Percentiles rank a stretch among this genome's conserved stretches.
Evolutionary conservation across 1,140 invertebrate genomes (phyloP).

Genomic region (Chlorops oryzae): DNA sequence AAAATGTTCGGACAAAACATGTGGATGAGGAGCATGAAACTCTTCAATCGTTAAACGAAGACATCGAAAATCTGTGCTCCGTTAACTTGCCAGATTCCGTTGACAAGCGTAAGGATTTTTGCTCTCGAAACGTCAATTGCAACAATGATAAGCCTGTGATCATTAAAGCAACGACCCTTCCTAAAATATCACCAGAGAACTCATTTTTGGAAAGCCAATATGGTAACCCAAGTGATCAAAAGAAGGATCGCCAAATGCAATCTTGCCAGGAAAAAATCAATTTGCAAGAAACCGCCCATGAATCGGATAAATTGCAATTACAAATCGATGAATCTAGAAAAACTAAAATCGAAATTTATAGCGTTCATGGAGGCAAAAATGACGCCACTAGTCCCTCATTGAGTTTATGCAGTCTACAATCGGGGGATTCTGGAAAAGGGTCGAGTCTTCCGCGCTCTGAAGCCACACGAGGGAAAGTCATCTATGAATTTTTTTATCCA

Average conservation of each 20-base stretch:
- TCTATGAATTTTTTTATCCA: slow-evolving; percentile 76
- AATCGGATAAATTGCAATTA: background rate
- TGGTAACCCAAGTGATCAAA: slow-evolving; percentile 33
- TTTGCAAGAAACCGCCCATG: no score
- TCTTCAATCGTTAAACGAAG: slow-evolving; percentile 42
- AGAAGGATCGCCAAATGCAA: slow-evolving; percentile 32
- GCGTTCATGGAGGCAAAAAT: slow-evolving; percentile 31
- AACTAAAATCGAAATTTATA: background rate
- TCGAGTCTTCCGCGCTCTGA: slow-evolving; percentile 44
- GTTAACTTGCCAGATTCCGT: slow-evolving; percentile 41
- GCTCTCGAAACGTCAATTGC: slow-evolving; percentile 25
- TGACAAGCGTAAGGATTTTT: slow-evolving; percentile 28
- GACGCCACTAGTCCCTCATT: slow-evolving; percentile 43
- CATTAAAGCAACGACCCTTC: slow-evolving; percentile 39
- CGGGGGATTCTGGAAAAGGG: slow-evolving; percentile 44
- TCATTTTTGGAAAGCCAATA: slow-evolving; percentile 44
- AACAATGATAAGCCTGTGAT: slow-evolving; percentile 38
- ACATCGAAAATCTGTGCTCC: slow-evolving; percentile 40
- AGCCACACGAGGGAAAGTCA: slow-evolving; percentile 33
- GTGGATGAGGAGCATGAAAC: slow-evolving; percentile 41
- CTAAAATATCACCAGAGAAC: slow-evolving; percentile 46
- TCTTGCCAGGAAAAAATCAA: no score
- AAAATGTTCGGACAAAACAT: no score
- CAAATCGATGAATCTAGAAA: background rate
- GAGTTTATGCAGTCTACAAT: slow-evolving; percentile 44